phyloP scores from a whole-genome alignment of 2,113 vertebrate genomes.

The Sinosuthora webbiana region DNA sequence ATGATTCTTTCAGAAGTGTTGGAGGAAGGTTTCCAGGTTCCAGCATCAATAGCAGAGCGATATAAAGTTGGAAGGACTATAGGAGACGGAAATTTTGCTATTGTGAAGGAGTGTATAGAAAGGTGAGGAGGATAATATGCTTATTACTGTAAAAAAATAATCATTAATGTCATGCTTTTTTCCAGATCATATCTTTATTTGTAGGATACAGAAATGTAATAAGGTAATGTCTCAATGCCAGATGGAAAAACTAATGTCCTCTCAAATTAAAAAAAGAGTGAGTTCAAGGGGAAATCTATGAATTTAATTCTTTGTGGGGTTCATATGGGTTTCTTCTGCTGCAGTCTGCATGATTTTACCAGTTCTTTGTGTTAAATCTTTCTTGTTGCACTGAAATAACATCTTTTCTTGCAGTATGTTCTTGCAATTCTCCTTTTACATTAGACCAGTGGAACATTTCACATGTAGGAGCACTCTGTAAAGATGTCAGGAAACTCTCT shows the following conservation, averaged over 20 bases:
- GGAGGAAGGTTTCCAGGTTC: slow-evolving; percentile 87
- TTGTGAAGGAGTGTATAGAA: slow-evolving; percentile 97
- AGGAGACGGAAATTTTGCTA: slow-evolving; percentile 96
- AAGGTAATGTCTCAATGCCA: slow-evolving; percentile 21
- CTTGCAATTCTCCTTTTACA: not conserved
- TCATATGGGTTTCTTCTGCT: not conserved
- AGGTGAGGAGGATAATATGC: slow-evolving; percentile 73
- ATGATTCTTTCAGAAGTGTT: slow-evolving; percentile 82
- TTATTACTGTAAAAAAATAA: slow-evolving; percentile 41
- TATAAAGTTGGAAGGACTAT: slow-evolving; percentile 96
- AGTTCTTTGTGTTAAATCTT: slow-evolving; percentile 14
- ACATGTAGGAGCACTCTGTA: not conserved
- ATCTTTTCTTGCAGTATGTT: not conserved
- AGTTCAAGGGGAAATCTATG: not conserved
- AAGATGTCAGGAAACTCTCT: not conserved
- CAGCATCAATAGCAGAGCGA: slow-evolving; percentile 89
- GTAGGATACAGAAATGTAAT: not conserved
- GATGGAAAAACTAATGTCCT: slow-evolving; percentile 10
- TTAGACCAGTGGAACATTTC: not conserved
- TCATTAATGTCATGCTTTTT: slow-evolving; percentile 34
- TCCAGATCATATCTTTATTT: slow-evolving; percentile 25
- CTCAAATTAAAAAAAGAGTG: slow-evolving; percentile 18
- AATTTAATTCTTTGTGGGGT: slow-evolving; percentile 18
- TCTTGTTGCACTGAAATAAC: not conserved
- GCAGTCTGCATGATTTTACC: not conserved